phyloP scores from a whole-genome alignment of 2,888 invertebrate species.

The Emesis russula region DNA sequence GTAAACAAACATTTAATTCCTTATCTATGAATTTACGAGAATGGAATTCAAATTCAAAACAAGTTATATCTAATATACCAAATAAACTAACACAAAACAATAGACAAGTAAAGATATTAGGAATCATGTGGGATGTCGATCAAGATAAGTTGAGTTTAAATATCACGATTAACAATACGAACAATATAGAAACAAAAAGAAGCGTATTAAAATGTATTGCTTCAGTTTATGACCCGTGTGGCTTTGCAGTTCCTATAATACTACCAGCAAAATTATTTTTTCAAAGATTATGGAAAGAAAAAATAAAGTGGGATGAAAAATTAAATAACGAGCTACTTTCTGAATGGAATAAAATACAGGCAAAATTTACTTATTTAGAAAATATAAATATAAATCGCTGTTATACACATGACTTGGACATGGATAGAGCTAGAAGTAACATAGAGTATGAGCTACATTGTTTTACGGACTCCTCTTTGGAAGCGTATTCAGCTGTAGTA shows the following conservation, averaged over 20 bases:
- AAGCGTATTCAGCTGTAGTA: conserved; percentile 48
- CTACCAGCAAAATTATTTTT: conserved; percentile 49
- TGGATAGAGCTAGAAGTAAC: background rate
- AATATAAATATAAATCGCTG: background rate
- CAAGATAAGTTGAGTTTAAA: background rate
- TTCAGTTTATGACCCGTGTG: conserved; percentile 57
- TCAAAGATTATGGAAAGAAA: conserved; percentile 53
- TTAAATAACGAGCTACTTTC: conserved; percentile 4
- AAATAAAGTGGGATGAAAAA: conserved; percentile 48
- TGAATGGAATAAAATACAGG: background rate
- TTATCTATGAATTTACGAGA: conserved; percentile 27
- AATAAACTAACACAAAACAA: background rate
- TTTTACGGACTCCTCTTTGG: conserved; percentile 32
- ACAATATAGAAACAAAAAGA: conserved; percentile 9
- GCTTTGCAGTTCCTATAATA: conserved; percentile 25
- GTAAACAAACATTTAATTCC: conserved; percentile 7
- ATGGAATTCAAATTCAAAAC: conserved; percentile 14
- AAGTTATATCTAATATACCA: conserved; percentile 12
- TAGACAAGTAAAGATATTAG: background rate
- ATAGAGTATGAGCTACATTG: conserved; percentile 30
- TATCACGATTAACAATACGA: background rate
- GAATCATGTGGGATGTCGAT: background rate
- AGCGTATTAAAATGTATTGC: conserved; percentile 35
- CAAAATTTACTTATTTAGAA: background rate
- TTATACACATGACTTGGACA: background rate